Conservation (phyloP, 2,113 vertebrate species). For the Amphiprion percula region DNA sequence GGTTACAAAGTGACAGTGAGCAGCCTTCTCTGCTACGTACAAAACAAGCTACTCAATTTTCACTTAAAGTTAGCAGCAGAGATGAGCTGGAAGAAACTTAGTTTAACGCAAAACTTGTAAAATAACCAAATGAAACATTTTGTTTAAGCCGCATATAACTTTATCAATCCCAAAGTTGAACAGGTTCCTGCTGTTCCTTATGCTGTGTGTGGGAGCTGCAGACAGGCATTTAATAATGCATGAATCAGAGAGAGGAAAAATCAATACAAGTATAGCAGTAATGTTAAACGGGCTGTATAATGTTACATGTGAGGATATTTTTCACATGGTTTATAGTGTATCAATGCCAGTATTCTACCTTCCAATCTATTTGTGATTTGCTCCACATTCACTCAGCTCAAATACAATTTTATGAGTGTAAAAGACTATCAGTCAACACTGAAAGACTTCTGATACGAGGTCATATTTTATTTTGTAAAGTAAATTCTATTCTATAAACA, state of each 20-base stretch:
- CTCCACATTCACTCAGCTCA: not conserved
- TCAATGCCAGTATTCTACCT: conserved; percentile 11
- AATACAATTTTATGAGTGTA: not conserved
- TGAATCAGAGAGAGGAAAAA: conserved; percentile 60
- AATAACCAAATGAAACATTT: conserved; percentile 5
- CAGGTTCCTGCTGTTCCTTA: conserved; percentile 14
- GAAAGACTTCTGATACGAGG: not conserved
- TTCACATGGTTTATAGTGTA: conserved; percentile 4
- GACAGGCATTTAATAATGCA: conserved; percentile 77
- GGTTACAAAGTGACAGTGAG: conserved; percentile 61
- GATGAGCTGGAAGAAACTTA: not conserved
- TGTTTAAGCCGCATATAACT: not conserved
- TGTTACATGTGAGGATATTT: conserved; percentile 60
- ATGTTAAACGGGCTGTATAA: conserved; percentile 57
- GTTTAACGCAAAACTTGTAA: not conserved
- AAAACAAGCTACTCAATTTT: conserved; percentile 46
- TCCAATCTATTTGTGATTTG: conserved; percentile 25
- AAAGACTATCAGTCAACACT: too few species aligned
- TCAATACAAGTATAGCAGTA: conserved; percentile 63
- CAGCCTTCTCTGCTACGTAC: conserved; percentile 31
- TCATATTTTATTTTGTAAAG: not conserved
- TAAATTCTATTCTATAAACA: not conserved
- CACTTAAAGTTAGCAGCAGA: conserved; percentile 10
- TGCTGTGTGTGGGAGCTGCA: conserved; percentile 49
- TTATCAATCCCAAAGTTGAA: conserved; percentile 6